These are phyloP conservation scores for Porites lutea DNA, from an alignment of 64 coral and sea anemone species.

Conservation along the genomic window DNA sequence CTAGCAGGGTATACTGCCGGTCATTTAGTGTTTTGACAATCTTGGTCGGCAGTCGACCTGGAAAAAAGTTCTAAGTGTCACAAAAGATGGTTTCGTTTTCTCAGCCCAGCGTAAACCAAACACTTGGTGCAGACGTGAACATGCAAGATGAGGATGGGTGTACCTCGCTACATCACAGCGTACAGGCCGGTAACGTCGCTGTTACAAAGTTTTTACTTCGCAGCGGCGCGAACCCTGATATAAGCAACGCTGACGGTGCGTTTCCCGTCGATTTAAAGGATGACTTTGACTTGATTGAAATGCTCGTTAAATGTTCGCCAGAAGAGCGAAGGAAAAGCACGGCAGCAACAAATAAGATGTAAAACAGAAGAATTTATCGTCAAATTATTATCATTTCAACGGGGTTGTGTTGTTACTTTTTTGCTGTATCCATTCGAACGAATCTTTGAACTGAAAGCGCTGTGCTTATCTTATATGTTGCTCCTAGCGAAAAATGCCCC, in stretches of 20 bases:
- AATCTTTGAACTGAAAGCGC: neutral
- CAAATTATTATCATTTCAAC: neutral
- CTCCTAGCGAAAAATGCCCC: too few species aligned
- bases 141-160: conserved; percentile 81
- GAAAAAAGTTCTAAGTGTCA: too few species aligned
- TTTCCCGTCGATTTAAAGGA: conserved; percentile 94
- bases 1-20: too few species aligned
- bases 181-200: conserved; percentile 46
- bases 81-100: too few species aligned
- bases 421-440: neutral
- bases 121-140: conserved; percentile 94
- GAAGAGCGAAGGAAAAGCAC: conserved; percentile 91
- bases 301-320: conserved; percentile 80
- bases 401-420: neutral
- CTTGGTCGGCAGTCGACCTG: too few species aligned
- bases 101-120: too few species aligned
- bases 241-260: conserved; percentile 67
- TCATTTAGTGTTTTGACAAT: too few species aligned
- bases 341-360: neutral
- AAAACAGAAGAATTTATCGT: neutral
- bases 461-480: too few species aligned
- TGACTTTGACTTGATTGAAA: conserved; percentile 96
- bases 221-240: conserved; percentile 90
- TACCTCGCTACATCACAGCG: conserved; percentile 89
- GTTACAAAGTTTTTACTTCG: conserved; percentile 87